Evolutionary conservation across 37 sponge, comb jelly and placozoan species (phyloP), one percentile per base, ranked within the genome.

Genomic region (Crambe crambe): DNA sequence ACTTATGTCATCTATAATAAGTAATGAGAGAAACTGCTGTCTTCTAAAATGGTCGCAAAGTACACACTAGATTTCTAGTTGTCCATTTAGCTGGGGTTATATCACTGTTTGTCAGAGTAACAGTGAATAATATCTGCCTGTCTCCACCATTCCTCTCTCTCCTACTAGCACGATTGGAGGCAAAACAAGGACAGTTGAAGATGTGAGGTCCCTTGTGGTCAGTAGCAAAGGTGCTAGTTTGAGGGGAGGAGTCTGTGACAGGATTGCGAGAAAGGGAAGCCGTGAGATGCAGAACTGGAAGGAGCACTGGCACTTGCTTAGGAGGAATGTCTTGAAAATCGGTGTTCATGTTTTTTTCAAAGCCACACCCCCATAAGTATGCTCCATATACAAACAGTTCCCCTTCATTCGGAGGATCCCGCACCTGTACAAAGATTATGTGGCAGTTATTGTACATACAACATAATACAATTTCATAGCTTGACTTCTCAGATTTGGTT

Each of bases 361-460:
- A 89, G 15, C 82, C 70, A 35, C 72, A 70, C 12, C 93, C 93
- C 95, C 95, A 95, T 54, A 95, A 29, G 79, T 92, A 78, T 10
- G 72, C 73, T 20, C 94, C 95, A 68, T 87, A 73, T 20, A 81
- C 73, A 75, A 91, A 95, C 0, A 95, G 59, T 9, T 92, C 95
- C 0, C 95, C 95, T 32, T 78, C 80, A 30, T 93, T 82, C 9
- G 95, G 92, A 31, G 95, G 92, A 61, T 95, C 95, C 30, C 93
- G 92, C n/a, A 95, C 82, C 95, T 95, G 56, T 26, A 72, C 41
- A 36, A 23, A 26, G 41, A 21, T 34, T 31, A 42, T 9, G n/a
- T 31, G 4, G 5, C 36, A 68, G 20, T 31, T 68, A 36, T n/a
- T n/a, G n/a, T n/a, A n/a, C n/a, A n/a, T n/a, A n/a, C n/a, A n/a